Evolutionary conservation across 1,140 invertebrate genomes (phyloP).

Genomic region (Listronotus oregonensis): DNA sequence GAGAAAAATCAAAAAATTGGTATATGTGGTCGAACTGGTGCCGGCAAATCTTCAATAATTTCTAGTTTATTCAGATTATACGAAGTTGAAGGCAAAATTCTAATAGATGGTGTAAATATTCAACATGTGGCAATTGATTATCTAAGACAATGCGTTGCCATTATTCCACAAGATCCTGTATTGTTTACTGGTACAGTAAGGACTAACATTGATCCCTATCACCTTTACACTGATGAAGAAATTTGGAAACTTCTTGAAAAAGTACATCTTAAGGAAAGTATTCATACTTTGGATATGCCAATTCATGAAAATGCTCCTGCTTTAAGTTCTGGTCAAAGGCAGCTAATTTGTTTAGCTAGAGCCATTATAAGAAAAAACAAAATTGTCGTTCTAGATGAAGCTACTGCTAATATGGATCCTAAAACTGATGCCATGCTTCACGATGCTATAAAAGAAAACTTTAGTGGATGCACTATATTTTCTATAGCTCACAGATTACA

Average conservation of each 20-base stretch:
- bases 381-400: slow-evolving; percentile 80
- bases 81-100: slow-evolving; percentile 54
- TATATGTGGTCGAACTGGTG: slow-evolving; percentile 58
- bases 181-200: slow-evolving; percentile 64
- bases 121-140: slow-evolving; percentile 66
- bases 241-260: slow-evolving; percentile 50
- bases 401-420: slow-evolving; percentile 72
- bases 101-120: slow-evolving; percentile 45
- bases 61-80: slow-evolving; percentile 72
- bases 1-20: slow-evolving; percentile 65
- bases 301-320: slow-evolving; percentile 71
- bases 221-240: slow-evolving; percentile 58
- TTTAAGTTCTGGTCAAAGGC: slow-evolving; percentile 79
- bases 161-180: slow-evolving; percentile 70
- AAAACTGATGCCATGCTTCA: slow-evolving; percentile 74
- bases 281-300: slow-evolving; percentile 46
- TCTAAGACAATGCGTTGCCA: slow-evolving; percentile 63
- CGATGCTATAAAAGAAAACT: slow-evolving; percentile 71
- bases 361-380: slow-evolving; percentile 75
- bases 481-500: slow-evolving; percentile 83
- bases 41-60: slow-evolving; percentile 78
- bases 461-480: slow-evolving; percentile 71
- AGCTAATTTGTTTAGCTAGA: slow-evolving; percentile 74
- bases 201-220: slow-evolving; percentile 64
- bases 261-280: slow-evolving; percentile 50